Evolutionary conservation across 2,797 vertebrate species (phyloP).

Genomic region (Chelidonichthys spinosus): DNA sequence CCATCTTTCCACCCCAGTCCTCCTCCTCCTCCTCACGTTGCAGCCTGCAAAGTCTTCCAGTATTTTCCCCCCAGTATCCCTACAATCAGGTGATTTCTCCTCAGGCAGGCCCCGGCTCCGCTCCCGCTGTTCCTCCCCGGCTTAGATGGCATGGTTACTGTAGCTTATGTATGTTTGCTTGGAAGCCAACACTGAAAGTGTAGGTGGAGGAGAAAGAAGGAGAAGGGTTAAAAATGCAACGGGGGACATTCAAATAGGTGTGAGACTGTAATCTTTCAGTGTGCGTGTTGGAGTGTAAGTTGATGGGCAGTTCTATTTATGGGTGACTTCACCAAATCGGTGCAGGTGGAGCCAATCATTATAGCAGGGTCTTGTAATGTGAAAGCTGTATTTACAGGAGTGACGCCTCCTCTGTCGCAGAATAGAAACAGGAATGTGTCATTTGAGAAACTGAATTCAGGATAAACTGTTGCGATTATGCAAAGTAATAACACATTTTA

Average conservation of each 20-base stretch:
- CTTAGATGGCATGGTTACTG: slow-evolving; percentile 96
- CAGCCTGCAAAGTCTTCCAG: slow-evolving; percentile 52
- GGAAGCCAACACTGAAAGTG: slow-evolving; percentile 87
- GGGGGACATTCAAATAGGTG: slow-evolving; percentile 28
- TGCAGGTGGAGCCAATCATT: slow-evolving; percentile 47
- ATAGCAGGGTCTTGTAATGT: slow-evolving; percentile 37
- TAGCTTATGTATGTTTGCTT: slow-evolving; percentile 98
- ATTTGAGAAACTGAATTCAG: background rate
- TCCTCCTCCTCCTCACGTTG: slow-evolving; percentile 32
- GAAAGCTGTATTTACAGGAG: slow-evolving; percentile 35
- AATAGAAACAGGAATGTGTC: slow-evolving; percentile 2
- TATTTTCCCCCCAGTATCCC: slow-evolving; percentile 38
- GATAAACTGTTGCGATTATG: background rate
- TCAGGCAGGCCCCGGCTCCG: slow-evolving; percentile 47
- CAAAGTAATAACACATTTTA: no score
- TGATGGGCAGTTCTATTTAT: slow-evolving; percentile 52
- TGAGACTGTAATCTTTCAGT: slow-evolving; percentile 30
- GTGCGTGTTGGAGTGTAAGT: slow-evolving; percentile 37
- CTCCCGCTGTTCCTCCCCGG: slow-evolving; percentile 44
- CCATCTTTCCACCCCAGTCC: slow-evolving; percentile 65
- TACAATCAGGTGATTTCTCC: slow-evolving; percentile 62
- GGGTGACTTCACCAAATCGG: slow-evolving; percentile 41
- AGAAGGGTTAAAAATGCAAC: slow-evolving; percentile 47
- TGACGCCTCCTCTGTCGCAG: background rate
- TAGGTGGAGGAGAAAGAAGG: slow-evolving; percentile 40